These are phyloP conservation scores for Pyrocoelia pectoralis DNA, from an alignment of 2,888 invertebrate genomes.

Conservation along the genomic window DNA sequence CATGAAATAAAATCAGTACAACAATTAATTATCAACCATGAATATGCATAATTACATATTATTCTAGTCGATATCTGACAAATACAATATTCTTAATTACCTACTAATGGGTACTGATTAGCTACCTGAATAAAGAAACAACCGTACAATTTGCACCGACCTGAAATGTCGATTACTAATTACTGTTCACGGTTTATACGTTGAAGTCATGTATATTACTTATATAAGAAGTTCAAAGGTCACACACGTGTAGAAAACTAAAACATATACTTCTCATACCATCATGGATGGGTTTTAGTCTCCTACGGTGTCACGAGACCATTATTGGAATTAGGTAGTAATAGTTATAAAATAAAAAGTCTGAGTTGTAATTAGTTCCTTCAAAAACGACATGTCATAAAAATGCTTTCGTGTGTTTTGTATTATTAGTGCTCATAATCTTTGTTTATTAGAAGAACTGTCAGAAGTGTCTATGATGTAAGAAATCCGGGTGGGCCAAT, in stretches of 20 bases:
- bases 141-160: not conserved
- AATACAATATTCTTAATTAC: conserved; percentile 26
- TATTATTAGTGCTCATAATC: not conserved
- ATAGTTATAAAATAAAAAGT: conserved; percentile 23
- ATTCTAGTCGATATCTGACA: conserved; percentile 23
- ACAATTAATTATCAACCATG: conserved; percentile 17
- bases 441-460: not conserved
- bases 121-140: conserved; percentile 24
- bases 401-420: not conserved
- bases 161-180: not conserved
- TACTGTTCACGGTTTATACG: not conserved
- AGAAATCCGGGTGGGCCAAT: not conserved
- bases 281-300: conserved; percentile 19
- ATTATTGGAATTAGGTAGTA: conserved; percentile 18
- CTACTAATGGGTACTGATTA: conserved; percentile 11
- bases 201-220: not conserved
- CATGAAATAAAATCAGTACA: conserved; percentile 19
- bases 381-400: not conserved
- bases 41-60: conserved; percentile 20
- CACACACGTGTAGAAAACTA: conserved; percentile 28
- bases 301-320: conserved; percentile 20
- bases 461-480: not conserved
- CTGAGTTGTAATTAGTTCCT: not conserved
- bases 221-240: conserved; percentile 17
- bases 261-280: conserved; percentile 18